Base-by-base conservation (phyloP, 1,140 invertebrate genomes). In the Heliothis subflexa region DNA sequence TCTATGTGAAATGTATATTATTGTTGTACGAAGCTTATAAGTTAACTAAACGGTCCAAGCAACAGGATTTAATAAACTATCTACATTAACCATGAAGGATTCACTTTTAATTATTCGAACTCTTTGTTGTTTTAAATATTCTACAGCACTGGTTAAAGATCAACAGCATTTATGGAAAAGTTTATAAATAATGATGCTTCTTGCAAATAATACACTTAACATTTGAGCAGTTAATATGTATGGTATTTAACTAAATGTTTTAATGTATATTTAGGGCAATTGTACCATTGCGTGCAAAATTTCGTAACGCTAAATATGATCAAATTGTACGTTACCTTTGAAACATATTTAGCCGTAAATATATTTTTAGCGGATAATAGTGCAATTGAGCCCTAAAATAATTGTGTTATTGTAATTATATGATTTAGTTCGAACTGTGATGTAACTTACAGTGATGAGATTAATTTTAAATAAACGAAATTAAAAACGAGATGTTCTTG, bases 391-490 rank as follows among this genome's bases (percentile, higher is more conserved):
- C 3, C 14, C 7, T 40, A 28, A 7, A 62, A 40, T 62, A 62
- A 7, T 1, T 62, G n/a, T 62, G 11, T 62, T 62, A 62, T 40
- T 62, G 12, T 33, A 40, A 62, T 33, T 13, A 62, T 62, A 62
- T 40, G 33, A 11, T 62, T 62, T 62, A 62, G 28, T 62, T 62
- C 5, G 33, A 62, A 57, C 40, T 78, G 81, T 78, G 72, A 76
- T 77, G 64, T 78, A 77, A 57, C 40, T 78, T 76, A 71, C 64
- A 81, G 59, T 52, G 57, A 68, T 70, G 72, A 78, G 54, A 75
- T 82, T 80, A 78, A 72, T 64, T 81, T 68, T 18, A 66, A 59
- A 57, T 28, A 64, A 50, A 50, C 40, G 18, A 68, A 68, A 40
- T 64, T 68, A 33, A 2, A 52, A 71, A 71, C 18, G 49, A 28